A percentile compares a stretch with the other conserved stretches of the same genome.
Conservation (phyloP, 2,113 vertebrate species). For the Geococcyx californianus region DNA sequence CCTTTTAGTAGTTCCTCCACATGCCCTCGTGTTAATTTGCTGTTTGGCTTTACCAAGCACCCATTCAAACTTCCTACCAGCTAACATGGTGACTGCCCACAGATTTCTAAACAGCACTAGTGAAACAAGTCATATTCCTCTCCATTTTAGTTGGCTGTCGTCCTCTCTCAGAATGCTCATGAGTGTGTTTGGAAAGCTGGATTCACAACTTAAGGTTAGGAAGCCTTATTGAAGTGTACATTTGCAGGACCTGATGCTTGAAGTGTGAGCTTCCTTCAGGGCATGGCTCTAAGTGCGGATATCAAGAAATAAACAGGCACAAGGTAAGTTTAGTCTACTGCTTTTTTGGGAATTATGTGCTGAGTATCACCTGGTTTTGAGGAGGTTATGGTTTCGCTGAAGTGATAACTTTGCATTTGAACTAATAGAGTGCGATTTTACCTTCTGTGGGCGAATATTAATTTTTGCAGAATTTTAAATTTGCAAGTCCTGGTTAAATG, state of each 20-base stretch:
- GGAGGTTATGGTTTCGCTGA: not conserved
- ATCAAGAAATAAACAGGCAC: not conserved
- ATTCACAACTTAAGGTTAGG: not conserved
- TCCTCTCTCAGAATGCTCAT: rapidly evolving
- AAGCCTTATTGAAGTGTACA: not conserved
- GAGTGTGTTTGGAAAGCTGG: not conserved
- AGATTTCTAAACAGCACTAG: not conserved
- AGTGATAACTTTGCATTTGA: not conserved
- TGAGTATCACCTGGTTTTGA: not conserved
- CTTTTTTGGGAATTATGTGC: not conserved
- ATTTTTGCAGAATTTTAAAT: not conserved
- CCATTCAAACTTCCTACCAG: not conserved
- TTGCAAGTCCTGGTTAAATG: not conserved
- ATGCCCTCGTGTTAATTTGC: not conserved
- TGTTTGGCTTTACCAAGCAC: conserved; percentile 4
- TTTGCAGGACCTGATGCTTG: not conserved
- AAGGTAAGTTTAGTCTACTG: not conserved
- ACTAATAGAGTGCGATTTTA: not conserved
- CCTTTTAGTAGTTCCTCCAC: not conserved
- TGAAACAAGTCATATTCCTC: not conserved
- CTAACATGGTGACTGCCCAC: not conserved
- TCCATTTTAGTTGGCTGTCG: not conserved
- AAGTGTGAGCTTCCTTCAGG: not conserved
- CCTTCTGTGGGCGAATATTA: not conserved
- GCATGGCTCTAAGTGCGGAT: not conserved